Evolutionary conservation across 1,140 invertebrate genomes (phyloP).

Genomic region (Manduca sexta): DNA sequence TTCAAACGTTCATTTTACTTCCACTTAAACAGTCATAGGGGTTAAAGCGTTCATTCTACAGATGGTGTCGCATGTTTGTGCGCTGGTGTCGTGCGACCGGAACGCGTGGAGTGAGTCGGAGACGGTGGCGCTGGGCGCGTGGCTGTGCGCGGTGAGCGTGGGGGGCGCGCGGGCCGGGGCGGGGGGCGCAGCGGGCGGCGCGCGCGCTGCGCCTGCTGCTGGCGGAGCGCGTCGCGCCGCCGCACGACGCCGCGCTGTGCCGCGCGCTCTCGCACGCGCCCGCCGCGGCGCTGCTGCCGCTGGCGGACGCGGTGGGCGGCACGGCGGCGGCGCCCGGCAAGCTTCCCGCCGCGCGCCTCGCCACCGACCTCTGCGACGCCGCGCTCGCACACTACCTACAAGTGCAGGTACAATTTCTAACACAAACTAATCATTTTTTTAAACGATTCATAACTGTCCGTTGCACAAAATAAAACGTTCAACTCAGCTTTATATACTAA

Average conservation of each 20-base stretch:
- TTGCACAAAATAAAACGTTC: too few relatives aligned
- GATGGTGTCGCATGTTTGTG: background rate
- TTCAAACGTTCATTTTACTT: background rate
- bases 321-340: background rate
- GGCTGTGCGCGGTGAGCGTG: conserved; percentile 1
- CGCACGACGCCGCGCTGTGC: background rate
- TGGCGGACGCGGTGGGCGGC: background rate
- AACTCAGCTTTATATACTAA: too few relatives aligned
- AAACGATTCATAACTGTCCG: too few relatives aligned
- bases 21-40: background rate
- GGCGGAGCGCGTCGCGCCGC: background rate
- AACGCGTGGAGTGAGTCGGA: background rate
- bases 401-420: too few relatives aligned
- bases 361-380: background rate
- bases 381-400: background rate
- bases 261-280: background rate
- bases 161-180: background rate
- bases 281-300: background rate
- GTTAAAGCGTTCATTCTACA: background rate
- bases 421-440: too few relatives aligned
- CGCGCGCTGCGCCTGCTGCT: background rate
- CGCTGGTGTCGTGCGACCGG: background rate
- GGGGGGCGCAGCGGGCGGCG: conserved; percentile 10
- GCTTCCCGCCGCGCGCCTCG: background rate
- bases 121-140: background rate